Percentiles rank a stretch among this genome's conserved stretches.
phyloP scores from a whole-genome alignment of 2,797 vertebrate genomes.

The Rhinichthys osculus region DNA sequence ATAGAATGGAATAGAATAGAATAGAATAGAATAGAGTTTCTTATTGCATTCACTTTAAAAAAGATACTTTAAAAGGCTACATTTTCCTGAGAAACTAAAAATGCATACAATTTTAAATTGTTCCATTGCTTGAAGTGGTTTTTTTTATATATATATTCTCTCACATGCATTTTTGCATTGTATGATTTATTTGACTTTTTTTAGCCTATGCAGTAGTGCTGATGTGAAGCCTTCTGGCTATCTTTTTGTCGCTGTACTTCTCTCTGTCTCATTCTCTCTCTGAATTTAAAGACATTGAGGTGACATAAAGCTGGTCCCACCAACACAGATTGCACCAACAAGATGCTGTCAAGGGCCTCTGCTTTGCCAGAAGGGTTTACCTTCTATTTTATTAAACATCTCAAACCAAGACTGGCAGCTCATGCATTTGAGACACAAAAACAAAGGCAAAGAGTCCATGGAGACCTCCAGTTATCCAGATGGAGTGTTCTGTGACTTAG shows the following conservation, averaged over 20 bases:
- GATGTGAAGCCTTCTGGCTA: background rate
- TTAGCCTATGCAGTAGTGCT: background rate
- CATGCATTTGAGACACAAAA: constrained; percentile 2
- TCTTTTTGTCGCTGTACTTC: background rate
- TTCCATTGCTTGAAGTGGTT: background rate
- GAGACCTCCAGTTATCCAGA: constrained; percentile 19
- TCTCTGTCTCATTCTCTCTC: background rate
- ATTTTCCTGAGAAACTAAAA: background rate
- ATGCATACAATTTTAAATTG: background rate
- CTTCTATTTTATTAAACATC: constrained; percentile 1
- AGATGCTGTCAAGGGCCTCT: background rate
- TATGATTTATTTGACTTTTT: background rate
- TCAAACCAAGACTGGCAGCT: background rate
- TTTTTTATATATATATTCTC: background rate
- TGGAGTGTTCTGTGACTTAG: background rate
- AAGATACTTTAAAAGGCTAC: background rate
- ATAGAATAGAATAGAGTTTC: background rate
- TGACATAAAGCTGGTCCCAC: background rate
- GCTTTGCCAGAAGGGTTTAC: background rate
- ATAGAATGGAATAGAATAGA: too few relatives aligned
- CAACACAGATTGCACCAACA: background rate
- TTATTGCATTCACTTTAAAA: background rate
- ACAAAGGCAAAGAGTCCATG: background rate
- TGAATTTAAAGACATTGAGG: background rate
- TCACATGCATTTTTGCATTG: background rate